These are phyloP conservation scores for Pseudolaguvia tuberculata DNA, from an alignment of 2,113 vertebrate species.

Conservation along the genomic window DNA sequence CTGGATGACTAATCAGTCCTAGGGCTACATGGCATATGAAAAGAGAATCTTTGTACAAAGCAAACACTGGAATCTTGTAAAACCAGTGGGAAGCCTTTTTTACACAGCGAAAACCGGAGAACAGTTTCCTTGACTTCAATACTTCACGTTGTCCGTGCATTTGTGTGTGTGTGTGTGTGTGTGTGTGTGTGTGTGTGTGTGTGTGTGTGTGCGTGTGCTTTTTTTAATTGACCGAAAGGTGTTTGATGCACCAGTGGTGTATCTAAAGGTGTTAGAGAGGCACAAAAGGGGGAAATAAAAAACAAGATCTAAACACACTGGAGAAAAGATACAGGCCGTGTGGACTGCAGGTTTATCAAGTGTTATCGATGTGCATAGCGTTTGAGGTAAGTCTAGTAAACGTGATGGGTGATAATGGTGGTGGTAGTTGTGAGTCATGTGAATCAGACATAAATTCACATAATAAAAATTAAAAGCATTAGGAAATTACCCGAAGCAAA, in stretches of 20 bases:
- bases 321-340: slow-evolving; percentile 7
- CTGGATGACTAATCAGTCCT: slow-evolving; percentile 47
- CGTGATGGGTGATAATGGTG: not conserved
- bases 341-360: slow-evolving; percentile 33
- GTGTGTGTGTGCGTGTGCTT: too few species aligned
- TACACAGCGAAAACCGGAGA: not conserved
- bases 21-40: slow-evolving; percentile 47
- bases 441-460: not conserved
- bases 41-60: slow-evolving; percentile 42
- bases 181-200: too few species aligned
- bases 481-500: too few species aligned
- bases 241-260: not conserved
- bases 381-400: slow-evolving; percentile 1
- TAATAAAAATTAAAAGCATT: not conserved
- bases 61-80: slow-evolving; percentile 49
- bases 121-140: not conserved
- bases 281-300: not conserved
- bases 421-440: not conserved
- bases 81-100: slow-evolving; percentile 41
- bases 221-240: not conserved
- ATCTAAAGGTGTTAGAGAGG: too few species aligned
- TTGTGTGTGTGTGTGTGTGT: too few species aligned
- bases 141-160: not conserved
- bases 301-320: not conserved
- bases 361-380: not conserved